Evolutionary conservation across 2,888 invertebrate genomes (phyloP), one percentile per base, ranked within the genome.

Genomic region (Dilophus febrilis): DNA sequence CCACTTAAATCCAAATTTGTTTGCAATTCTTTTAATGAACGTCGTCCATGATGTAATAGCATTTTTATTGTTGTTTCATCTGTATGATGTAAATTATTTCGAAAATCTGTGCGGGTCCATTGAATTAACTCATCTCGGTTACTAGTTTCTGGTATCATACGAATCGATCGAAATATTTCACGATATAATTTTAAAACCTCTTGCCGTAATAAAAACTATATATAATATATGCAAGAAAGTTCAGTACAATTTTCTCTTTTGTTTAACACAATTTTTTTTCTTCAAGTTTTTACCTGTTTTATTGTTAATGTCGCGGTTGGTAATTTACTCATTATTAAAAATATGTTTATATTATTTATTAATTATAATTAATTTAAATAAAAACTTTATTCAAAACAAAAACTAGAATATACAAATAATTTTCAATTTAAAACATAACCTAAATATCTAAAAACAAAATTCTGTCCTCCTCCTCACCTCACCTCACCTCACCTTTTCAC

Each of bases 21-120:
- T 56, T 70, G 65, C 35, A 84, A 64, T 61, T 83, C 77, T 37
- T 68, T 72, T 29, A 83, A 62, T 30, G 76, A 76, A 47, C 76
- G 72, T 50, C 71, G 69, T 11, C 82, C 84, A 54, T 79, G 69
- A 43, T 72, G 67, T n/a, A 83, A 54, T 55, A 77, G 64, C 54
- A 74, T 71, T 61, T 80, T 82, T 13, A 84, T 80, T 2, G 72
- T 63, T 3, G 74, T 66, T 63, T 84, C 82, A 51, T 86, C 84
- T 3, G 67, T 71, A 44, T 78, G 71, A 46, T 77, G 64, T 51
- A 70, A 73, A 56, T 86, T 80, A 3, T 65, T 69, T 48, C 69
- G 72, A 53, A 87, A 87, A 54, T 86, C 86, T 13, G 68, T 57
- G 40, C 77, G 66, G 0, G 77, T 76, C 85, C 86, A 87, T 35